These are phyloP conservation scores for Tauraco erythrolophus DNA, from an alignment of 2,113 vertebrate genomes.

Conservation along the genomic window DNA sequence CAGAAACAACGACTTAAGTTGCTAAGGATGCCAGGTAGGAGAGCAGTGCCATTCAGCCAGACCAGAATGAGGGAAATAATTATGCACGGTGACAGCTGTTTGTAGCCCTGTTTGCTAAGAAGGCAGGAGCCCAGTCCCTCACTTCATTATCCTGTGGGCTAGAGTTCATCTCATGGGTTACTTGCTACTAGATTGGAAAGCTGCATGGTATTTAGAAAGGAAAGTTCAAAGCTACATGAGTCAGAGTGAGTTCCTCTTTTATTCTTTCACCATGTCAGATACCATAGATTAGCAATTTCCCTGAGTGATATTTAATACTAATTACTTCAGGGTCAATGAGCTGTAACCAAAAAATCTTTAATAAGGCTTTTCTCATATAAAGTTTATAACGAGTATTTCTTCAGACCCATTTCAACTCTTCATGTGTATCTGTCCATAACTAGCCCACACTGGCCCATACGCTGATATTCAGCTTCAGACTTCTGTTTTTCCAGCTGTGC, in stretches of 20 bases:
- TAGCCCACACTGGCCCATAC: not conserved
- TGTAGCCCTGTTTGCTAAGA: not conserved
- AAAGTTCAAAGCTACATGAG: constrained; percentile 56
- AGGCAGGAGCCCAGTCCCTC: not conserved
- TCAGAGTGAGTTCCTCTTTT: not conserved
- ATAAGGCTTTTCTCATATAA: constrained; percentile 19
- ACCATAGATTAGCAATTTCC: constrained; percentile 40
- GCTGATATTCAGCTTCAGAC: not conserved
- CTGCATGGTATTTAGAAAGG: constrained; percentile 39
- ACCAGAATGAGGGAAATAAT: not conserved
- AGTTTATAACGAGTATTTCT: not conserved
- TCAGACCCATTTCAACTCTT: not conserved
- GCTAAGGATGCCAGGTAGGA: not conserved
- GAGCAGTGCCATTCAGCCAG: not conserved
- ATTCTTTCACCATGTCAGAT: constrained; percentile 1
- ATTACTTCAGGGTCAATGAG: constrained; percentile 64
- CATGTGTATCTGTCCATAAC: not conserved
- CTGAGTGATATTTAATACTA: constrained; percentile 68
- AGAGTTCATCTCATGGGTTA: constrained; percentile 7
- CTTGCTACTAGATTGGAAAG: not conserved
- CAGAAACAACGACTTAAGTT: rapidly evolving
- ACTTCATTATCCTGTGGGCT: not conserved
- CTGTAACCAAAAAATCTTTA: constrained; percentile 44
- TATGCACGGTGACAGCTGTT: not conserved
- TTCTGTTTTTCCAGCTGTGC: not conserved